phyloP scores from a whole-genome alignment of 2,888 invertebrate genomes.

The Ochlodes sylvanus region DNA sequence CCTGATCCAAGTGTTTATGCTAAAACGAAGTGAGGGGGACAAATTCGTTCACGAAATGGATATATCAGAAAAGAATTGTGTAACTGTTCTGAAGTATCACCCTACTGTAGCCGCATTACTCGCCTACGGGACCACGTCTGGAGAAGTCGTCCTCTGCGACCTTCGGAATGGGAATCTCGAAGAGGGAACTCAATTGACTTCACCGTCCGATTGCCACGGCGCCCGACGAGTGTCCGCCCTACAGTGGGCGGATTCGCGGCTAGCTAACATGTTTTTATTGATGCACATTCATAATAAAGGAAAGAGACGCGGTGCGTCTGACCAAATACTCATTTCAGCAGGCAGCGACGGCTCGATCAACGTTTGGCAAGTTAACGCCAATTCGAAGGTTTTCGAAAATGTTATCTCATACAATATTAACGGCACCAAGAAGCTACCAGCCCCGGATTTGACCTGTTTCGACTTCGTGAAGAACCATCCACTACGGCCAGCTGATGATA shows the following conservation, averaged over 20 bases:
- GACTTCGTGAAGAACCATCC: constrained; percentile 68
- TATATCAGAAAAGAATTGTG: constrained; percentile 69
- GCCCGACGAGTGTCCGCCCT: constrained; percentile 61
- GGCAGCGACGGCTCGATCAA: constrained; percentile 58
- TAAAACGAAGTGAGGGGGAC: constrained; percentile 79
- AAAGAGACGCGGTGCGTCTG: constrained; percentile 65
- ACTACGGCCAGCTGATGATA: constrained; percentile 59
- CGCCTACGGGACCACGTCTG: constrained; percentile 70
- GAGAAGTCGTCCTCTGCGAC: constrained; percentile 71
- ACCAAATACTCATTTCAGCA: constrained; percentile 55
- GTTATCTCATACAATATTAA: constrained; percentile 62
- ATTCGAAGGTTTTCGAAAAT: constrained; percentile 61
- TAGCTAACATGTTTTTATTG: constrained; percentile 61
- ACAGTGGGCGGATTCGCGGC: constrained; percentile 64
- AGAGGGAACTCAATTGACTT: constrained; percentile 57
- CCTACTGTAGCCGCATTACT: constrained; percentile 62
- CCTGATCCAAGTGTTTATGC: constrained; percentile 63
- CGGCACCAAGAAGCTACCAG: constrained; percentile 54
- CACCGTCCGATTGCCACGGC: constrained; percentile 65
- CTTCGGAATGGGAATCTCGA: constrained; percentile 52
- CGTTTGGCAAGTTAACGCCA: constrained; percentile 70
- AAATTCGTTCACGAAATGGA: constrained; percentile 61
- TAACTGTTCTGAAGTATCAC: constrained; percentile 67
- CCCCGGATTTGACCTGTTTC: constrained; percentile 68
- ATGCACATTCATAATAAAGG: constrained; percentile 66